Evolutionary conservation across 2,888 invertebrate species (phyloP).

Genomic region (Phania funesta): DNA sequence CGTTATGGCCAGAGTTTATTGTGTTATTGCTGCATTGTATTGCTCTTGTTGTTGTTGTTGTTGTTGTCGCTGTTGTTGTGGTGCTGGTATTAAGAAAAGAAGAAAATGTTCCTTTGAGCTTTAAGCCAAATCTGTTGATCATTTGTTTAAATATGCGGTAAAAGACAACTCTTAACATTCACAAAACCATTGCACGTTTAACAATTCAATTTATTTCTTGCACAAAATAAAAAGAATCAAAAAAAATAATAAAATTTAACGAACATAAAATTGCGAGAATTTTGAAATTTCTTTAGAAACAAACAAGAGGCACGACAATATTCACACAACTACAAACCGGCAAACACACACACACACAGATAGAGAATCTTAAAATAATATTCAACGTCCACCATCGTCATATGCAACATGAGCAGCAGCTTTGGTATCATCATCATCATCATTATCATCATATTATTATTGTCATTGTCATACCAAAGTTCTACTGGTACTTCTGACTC

Average conservation of each 20-base stretch:
- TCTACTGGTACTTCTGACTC: constrained; percentile 32
- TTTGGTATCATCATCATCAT: background rate
- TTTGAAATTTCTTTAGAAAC: constrained; percentile 80
- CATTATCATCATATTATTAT: constrained; percentile 27
- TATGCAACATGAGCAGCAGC: constrained; percentile 14
- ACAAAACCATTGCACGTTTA: constrained; percentile 76
- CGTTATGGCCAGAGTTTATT: constrained; percentile 66
- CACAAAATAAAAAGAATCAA: constrained; percentile 48
- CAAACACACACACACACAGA: background rate
- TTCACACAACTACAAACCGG: constrained; percentile 49
- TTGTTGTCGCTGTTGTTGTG: constrained; percentile 33
- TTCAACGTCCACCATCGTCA: constrained; percentile 53
- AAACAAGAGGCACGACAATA: constrained; percentile 80
- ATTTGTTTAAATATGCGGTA: constrained; percentile 79
- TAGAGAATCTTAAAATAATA: constrained; percentile 15
- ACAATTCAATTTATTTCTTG: constrained; percentile 79
- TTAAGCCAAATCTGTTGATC: constrained; percentile 76
- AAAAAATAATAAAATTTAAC: constrained; percentile 73
- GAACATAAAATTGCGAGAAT: constrained; percentile 81
- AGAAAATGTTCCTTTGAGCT: constrained; percentile 59
- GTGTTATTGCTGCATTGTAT: constrained; percentile 70
- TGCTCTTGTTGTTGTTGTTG: constrained; percentile 47
- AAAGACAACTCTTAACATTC: constrained; percentile 67
- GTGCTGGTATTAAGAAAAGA: constrained; percentile 63
- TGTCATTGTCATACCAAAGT: constrained; percentile 49